Base-by-base conservation (phyloP, 2,888 invertebrate species). In the Ptychoptera albimana region DNA sequence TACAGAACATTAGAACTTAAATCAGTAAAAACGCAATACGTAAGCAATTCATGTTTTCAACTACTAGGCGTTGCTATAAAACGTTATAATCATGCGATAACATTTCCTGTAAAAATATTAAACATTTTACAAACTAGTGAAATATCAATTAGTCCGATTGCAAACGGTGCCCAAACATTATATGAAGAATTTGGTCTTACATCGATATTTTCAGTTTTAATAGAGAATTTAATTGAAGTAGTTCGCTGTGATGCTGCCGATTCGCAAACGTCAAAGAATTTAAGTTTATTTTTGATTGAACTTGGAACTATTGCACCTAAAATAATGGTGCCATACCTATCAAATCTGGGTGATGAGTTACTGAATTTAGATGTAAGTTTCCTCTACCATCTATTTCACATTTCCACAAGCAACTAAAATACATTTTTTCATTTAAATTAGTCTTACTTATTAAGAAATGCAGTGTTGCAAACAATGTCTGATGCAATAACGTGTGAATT, bases 391-490 rank as follows among this genome's bases (percentile, higher is more conserved):
- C 12, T 12, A 36, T 36, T 13, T 3, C 13, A 5, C 2, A 9
- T 10, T 37, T 13, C 5, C 2, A 14, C 6, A 13, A 14, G 8
- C 2, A 37, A 37, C 14, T 10, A 14, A 37, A 37, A 12, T 30
- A 23, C 10, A 16, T 48, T 8, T 49, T 45, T 43, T 51, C 48
- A 42, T 49, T 46, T 51, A 7, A 23, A 55, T 31, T 59, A 83
- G 74, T 76, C 79, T 0, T 72, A 77, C 55, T 70, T 74, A 0
- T 63, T 81, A 58, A 75, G 94, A 43, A 89, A 83, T 63, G 82
- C 87, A 54, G 80, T 87, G 34, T 66, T 94, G 37, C 79, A 80
- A 49, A 80, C 91, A 52, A 77, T 93, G 68, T 81, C 82, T 32
- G 83, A 85, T 60, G 77, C 89, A 11, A 66, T 93, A 14, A 66